Base-by-base conservation (phyloP, 2,113 vertebrate genomes). In the Xenopus tropicalis region DNA sequence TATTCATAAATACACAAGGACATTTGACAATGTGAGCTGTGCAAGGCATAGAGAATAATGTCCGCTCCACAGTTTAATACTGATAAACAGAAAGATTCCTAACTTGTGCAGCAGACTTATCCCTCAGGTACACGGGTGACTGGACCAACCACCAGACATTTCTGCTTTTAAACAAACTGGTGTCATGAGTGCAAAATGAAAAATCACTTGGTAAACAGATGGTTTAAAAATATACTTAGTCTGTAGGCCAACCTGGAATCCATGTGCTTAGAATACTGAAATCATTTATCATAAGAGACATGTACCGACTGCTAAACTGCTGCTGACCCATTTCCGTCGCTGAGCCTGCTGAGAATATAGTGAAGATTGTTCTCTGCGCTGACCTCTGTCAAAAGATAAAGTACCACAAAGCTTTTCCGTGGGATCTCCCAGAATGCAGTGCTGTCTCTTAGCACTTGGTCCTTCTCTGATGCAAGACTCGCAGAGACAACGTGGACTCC, bases 381-480 rank as follows among this genome's bases (percentile, higher is more conserved):
- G 54, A 57, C 54, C 17, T 21, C 20, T n/a, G 19, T 57, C 3
- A 21, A 17, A 17, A 48, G 14, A 57, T 57, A 57, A 19, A 57
- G 10, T 57, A 57, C 20, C 10, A 20, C 12, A 19, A 3, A 20
- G 1, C 2, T 21, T 57, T 57, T 20, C 11, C 16, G 9, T 17
- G 54, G 46, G 46, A 48, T 57, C 19, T 57, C 54, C 54, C 9
- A 17, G 12, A 1, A 48, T 20, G 54, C 54, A 19, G 54, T 19
- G 54, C 20, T 48, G 29, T 37, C 29, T 20, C 22, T 76, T 66
- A 95, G 81, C 84, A 90, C 0, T 85, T 92, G 0, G 43, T 74
- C 0, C 90, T 92, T 68, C 93, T 89, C 48, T 93, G 91, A 20
- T 90, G 86, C 72, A 95, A 87, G 79, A 97, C 93, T 0, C 94